Percentiles rank a stretch among this genome's conserved stretches.
These are phyloP conservation scores for Oncorhynchus keta DNA, from an alignment of 2,113 vertebrate species.

Conservation along the genomic window DNA sequence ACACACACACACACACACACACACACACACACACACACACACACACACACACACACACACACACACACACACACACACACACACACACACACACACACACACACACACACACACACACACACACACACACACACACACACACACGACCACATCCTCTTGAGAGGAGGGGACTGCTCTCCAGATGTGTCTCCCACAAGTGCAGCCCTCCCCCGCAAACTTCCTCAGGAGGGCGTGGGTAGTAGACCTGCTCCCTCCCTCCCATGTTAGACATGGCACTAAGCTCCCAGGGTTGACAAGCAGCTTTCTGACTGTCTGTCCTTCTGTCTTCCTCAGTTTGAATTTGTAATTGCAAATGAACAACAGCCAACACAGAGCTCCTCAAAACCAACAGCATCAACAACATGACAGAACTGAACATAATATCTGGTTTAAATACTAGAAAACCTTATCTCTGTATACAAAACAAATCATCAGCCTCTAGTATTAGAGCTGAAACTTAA, in stretches of 20 bases:
- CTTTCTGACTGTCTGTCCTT: neutral
- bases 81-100: slow-evolving; percentile 9
- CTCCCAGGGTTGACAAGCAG: neutral
- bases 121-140: slow-evolving; percentile 24
- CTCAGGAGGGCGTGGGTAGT: slow-evolving; percentile 13
- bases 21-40: slow-evolving; percentile 23
- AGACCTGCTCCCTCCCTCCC: neutral
- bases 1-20: no score
- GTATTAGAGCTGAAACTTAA: no score
- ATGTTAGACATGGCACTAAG: neutral
- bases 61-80: neutral
- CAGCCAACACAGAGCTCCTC: neutral
- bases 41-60: slow-evolving; percentile 7
- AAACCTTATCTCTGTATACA: no score
- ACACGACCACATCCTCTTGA: slow-evolving; percentile 46
- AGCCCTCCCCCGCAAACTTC: neutral
- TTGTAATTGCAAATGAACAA: neutral
- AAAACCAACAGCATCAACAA: neutral
- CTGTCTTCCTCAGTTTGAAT: neutral
- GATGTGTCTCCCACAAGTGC: slow-evolving; percentile 42
- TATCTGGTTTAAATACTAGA: neutral
- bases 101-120: slow-evolving; percentile 2
- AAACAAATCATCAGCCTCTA: no score
- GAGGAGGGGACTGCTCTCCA: slow-evolving; percentile 16
- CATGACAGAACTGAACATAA: neutral